These are phyloP conservation scores for Drosophila meridiana DNA, from an alignment of 2,888 invertebrate species.

Conservation along the genomic window DNA sequence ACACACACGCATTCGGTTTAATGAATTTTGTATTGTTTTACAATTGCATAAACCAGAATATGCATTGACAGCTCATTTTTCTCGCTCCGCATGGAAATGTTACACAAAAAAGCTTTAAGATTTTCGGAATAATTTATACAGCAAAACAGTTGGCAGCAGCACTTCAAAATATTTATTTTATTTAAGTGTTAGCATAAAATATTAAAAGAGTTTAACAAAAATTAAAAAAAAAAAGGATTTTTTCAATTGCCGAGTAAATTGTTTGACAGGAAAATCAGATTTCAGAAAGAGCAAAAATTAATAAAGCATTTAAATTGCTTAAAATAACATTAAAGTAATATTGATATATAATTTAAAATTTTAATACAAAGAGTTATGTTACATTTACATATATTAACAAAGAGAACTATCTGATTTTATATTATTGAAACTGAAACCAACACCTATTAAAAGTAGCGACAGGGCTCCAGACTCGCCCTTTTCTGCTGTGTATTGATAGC, in stretches of 20 bases:
- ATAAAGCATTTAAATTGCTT: background rate
- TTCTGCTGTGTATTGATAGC: too few species aligned
- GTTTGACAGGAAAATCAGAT: background rate
- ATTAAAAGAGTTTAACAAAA: background rate
- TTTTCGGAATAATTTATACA: conserved; percentile 7
- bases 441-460: too few species aligned
- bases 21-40: conserved; percentile 49
- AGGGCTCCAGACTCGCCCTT: too few species aligned
- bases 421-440: too few species aligned
- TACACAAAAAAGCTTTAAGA: conserved; percentile 9
- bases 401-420: too few species aligned
- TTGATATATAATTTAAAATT: too few species aligned
- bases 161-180: background rate
- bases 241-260: background rate
- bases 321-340: too few species aligned
- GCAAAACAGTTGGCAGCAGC: background rate
- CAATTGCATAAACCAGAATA: conserved; percentile 28
- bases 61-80: conserved; percentile 29
- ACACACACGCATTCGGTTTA: conserved; percentile 18
- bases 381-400: too few species aligned
- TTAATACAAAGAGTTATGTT: too few species aligned
- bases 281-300: background rate
- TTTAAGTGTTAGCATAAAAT: background rate
- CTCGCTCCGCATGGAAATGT: background rate
- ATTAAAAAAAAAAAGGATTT: background rate